Evolutionary conservation across 2,888 invertebrate species (phyloP).

Genomic region (Sialis fuliginosa): DNA sequence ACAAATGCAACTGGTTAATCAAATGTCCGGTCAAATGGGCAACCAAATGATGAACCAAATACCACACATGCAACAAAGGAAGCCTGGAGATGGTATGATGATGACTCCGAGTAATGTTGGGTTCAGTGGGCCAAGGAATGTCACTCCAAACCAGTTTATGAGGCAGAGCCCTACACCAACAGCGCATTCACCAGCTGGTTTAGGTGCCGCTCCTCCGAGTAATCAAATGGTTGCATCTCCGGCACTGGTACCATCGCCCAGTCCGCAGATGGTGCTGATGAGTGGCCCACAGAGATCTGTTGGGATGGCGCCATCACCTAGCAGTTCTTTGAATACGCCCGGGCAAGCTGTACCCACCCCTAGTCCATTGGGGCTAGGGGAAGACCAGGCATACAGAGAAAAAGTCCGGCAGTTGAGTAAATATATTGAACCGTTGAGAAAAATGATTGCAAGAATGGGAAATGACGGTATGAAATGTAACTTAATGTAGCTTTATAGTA

Average conservation of each 20-base stretch:
- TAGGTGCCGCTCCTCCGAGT: slow-evolving; percentile 28
- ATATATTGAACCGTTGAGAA: slow-evolving; percentile 80
- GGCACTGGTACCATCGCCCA: slow-evolving; percentile 47
- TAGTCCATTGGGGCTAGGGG: slow-evolving; percentile 48
- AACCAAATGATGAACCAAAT: slow-evolving; percentile 9
- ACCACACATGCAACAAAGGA: slow-evolving; percentile 15
- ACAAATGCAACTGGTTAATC: slow-evolving; percentile 14
- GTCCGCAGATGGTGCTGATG: slow-evolving; percentile 42
- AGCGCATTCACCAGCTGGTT: slow-evolving; percentile 49
- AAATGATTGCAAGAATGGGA: slow-evolving; percentile 78
- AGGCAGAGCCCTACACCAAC: slow-evolving; percentile 66
- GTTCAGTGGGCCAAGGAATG: slow-evolving; percentile 18
- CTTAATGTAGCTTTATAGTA: neutral
- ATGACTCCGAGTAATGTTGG: slow-evolving; percentile 24
- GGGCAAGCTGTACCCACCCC: slow-evolving; percentile 34
- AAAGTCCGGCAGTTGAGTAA: slow-evolving; percentile 85
- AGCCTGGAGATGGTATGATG: slow-evolving; percentile 20
- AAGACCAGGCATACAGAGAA: slow-evolving; percentile 82
- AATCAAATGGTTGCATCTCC: slow-evolving; percentile 53
- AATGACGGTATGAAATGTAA: slow-evolving; percentile 48
- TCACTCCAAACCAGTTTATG: slow-evolving; percentile 49
- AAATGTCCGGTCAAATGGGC: slow-evolving; percentile 10
- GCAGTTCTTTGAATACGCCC: slow-evolving; percentile 58
- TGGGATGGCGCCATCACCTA: slow-evolving; percentile 62
- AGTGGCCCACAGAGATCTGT: slow-evolving; percentile 22